phyloP scores from a whole-genome alignment of 2,113 vertebrate genomes.

The Tyrannus savana region DNA sequence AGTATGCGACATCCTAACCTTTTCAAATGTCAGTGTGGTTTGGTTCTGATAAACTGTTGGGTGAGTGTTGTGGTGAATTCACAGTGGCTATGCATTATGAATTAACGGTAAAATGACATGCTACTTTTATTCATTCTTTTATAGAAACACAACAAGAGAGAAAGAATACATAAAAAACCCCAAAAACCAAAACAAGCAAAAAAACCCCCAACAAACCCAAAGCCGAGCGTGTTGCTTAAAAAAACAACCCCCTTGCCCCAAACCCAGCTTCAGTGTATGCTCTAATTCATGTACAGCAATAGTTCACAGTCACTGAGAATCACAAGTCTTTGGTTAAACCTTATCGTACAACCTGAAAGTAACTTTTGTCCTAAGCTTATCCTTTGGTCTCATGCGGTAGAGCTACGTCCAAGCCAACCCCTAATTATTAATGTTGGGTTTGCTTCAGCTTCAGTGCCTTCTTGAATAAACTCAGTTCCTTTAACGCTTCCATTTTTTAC shows the following conservation, averaged over 20 bases:
- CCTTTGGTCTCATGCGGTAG: background rate
- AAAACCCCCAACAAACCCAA: background rate
- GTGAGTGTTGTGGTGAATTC: constrained; percentile 20
- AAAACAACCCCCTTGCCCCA: background rate
- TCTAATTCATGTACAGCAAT: background rate
- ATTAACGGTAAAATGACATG: background rate
- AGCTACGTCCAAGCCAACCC: background rate
- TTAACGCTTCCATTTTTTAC: background rate
- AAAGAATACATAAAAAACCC: background rate
- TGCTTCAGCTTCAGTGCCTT: constrained; percentile 2
- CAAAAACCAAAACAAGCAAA: background rate
- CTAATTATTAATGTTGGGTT: background rate
- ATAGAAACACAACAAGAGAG: background rate
- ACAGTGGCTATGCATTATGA: constrained; percentile 1
- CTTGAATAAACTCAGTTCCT: background rate
- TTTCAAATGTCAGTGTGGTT: constrained; percentile 25
- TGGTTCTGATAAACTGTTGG: background rate
- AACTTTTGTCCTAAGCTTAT: background rate
- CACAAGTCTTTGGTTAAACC: background rate
- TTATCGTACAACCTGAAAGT: background rate
- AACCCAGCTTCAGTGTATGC: background rate
- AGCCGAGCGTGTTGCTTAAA: background rate
- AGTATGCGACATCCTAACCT: background rate
- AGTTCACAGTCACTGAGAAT: background rate
- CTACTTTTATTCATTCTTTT: constrained; percentile 1